A percentile compares a stretch with the other conserved stretches of the same genome.
Conservation (phyloP, 1,140 invertebrate species). For the Holcopasites calliopsidis region DNA sequence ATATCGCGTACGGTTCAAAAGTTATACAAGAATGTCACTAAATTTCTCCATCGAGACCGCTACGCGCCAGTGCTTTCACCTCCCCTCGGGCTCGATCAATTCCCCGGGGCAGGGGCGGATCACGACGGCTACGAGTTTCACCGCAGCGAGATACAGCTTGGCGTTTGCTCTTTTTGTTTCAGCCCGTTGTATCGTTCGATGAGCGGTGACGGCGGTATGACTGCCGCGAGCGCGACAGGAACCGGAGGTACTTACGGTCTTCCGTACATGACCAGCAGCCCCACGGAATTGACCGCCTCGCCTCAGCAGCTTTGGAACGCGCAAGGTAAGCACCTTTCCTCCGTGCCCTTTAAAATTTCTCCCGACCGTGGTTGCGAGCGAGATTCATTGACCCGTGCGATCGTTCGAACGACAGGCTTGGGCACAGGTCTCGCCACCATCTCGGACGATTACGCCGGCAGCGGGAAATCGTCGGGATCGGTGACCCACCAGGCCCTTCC, state of each 20-base stretch:
- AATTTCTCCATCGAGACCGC: no score
- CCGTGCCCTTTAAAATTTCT: no score
- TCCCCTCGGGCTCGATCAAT: background rate
- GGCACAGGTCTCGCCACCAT: slow-evolving; percentile 48
- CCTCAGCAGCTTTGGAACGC: slow-evolving; percentile 68
- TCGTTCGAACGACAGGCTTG: slow-evolving; percentile 42
- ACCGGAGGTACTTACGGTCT: slow-evolving; percentile 56
- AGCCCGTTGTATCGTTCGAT: slow-evolving; percentile 73
- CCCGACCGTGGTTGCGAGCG: no score
- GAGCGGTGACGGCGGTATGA: slow-evolving; percentile 57
- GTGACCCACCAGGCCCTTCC: slow-evolving; percentile 70
- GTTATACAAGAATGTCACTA: no score
- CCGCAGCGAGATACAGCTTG: background rate
- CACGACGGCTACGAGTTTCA: no score
- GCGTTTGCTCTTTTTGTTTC: slow-evolving; percentile 49
- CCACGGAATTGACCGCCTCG: slow-evolving; percentile 65
- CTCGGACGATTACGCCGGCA: slow-evolving; percentile 68
- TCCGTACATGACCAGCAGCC: slow-evolving; percentile 66
- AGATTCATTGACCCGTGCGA: no score
- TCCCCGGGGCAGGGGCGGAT: background rate
- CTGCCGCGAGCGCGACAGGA: slow-evolving; percentile 46
- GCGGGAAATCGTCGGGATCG: slow-evolving; percentile 62
- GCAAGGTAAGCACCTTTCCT: slow-evolving; percentile 71
- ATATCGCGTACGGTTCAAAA: no score
- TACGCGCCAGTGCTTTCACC: no score